Base-by-base conservation (phyloP, 1,140 invertebrate species). In the Lepidotrigona ventralis region DNA sequence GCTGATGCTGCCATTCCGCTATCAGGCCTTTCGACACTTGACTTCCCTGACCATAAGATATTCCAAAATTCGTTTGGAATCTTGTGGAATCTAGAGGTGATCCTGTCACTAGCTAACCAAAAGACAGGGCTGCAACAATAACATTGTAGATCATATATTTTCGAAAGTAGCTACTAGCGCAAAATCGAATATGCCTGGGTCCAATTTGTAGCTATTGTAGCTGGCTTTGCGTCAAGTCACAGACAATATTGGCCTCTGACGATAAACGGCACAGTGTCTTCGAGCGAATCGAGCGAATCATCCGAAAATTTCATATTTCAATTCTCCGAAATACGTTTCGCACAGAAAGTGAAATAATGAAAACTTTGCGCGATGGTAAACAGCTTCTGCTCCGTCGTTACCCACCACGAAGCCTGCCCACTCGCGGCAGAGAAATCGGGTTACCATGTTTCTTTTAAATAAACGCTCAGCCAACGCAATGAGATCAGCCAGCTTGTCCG, bases 401-500 rank as follows among this genome's bases (percentile, higher is more conserved):
- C 17, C 26, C 17, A 66, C 15, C 26, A 3, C 58, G 58, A 19
- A 14, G 39, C 15, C n/a, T 5, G 33, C 2, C 14, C 39, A 11
- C n/a, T 9, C 23, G 2, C 23, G 17, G 5, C 46, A n/a, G 73
- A 53, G 68, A 79, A 83, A 64, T 71, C 69, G 81, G 51, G 80
- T 69, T 69, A 70, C 66, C 74, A 39, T 63, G 74, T 83, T 83
- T 83, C 70, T 79, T 71, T 72, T 72, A 83, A 79, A 83, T 69
- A 76, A 71, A 83, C 56, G 75, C 76, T 54, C 66, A 60, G 33
- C 33, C 21, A 73, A 72, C 26, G 58, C 29, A 64, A 79, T 85
- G 79, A 82, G 86, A 88, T 86, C 86, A 81, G 85, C 80, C 26
- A 26, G 71, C 79, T 88, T 87, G 86, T 87, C 70, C 70, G 86